These are phyloP conservation scores for Pseudonaja textilis DNA, from an alignment of 2,113 vertebrate genomes.

Conservation along the genomic window DNA sequence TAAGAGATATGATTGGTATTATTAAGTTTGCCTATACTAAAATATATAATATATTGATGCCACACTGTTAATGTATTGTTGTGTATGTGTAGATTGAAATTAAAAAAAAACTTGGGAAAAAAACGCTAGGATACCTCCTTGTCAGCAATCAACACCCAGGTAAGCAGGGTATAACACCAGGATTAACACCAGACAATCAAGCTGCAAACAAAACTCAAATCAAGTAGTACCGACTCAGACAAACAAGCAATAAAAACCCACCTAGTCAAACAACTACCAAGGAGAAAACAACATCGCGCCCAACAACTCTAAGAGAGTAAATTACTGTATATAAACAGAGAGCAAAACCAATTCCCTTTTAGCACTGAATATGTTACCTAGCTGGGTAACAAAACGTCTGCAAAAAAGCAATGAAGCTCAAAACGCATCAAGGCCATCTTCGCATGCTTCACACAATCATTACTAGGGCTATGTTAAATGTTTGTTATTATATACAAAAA, in stretches of 20 bases:
- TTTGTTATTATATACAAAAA: background rate
- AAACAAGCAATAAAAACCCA: background rate
- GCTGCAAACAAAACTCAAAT: background rate
- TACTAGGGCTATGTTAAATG: background rate
- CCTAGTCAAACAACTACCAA: background rate
- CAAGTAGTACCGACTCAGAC: background rate
- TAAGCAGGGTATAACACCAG: background rate
- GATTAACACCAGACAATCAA: background rate
- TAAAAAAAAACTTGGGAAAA: background rate
- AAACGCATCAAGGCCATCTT: constrained; percentile 10
- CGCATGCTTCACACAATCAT: constrained; percentile 40
- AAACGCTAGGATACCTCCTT: background rate
- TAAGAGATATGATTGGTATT: too few relatives aligned
- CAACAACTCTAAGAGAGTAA: background rate
- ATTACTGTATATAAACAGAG: background rate
- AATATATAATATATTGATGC: too few relatives aligned
- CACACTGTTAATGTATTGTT: too few relatives aligned
- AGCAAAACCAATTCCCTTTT: background rate
- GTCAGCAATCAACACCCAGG: background rate
- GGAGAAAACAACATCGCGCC: background rate
- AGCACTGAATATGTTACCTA: background rate
- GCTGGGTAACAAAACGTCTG: background rate
- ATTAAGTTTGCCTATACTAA: too few relatives aligned
- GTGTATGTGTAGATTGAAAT: background rate
- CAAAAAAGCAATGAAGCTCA: background rate